Conservation (phyloP, 2,888 invertebrate genomes). For the Ormyrus pomaceus region DNA sequence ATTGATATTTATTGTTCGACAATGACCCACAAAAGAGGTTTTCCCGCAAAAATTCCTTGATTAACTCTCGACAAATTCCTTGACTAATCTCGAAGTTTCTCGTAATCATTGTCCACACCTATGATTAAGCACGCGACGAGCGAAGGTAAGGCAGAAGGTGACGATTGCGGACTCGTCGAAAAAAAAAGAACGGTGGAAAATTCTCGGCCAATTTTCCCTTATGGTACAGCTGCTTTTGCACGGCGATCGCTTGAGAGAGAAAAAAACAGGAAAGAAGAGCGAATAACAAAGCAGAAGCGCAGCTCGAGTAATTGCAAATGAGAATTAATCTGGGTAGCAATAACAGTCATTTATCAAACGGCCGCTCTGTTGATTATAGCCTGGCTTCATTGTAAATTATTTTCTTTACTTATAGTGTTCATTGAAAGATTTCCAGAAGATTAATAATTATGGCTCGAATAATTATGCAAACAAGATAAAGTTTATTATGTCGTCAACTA, state of each 20-base stretch:
- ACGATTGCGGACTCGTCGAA: background rate
- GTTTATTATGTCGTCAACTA: background rate
- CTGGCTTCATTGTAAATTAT: constrained; percentile 7
- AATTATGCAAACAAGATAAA: background rate
- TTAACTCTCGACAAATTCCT: constrained; percentile 25
- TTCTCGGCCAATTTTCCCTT: constrained; percentile 17
- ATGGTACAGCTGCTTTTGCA: background rate
- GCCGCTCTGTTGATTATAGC: constrained; percentile 12
- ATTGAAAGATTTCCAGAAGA: background rate
- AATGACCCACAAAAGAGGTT: constrained; percentile 51
- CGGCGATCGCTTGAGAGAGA: background rate
- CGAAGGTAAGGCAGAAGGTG: constrained; percentile 33
- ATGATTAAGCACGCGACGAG: constrained; percentile 24
- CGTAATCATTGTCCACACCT: constrained; percentile 35
- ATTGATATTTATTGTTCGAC: constrained; percentile 52
- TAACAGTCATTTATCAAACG: constrained; percentile 3
- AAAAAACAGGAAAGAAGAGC: background rate
- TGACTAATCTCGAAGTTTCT: constrained; percentile 23
- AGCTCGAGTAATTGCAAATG: background rate
- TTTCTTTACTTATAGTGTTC: constrained; percentile 3
- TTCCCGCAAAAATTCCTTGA: constrained; percentile 34
- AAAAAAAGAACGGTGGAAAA: constrained; percentile 26
- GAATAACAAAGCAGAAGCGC: background rate
- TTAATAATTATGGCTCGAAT: background rate
- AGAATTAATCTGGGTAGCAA: constrained; percentile 1